A percentile compares a stretch with the other conserved stretches of the same genome.
phyloP scores from a whole-genome alignment of 2,113 vertebrate species.

The Uria aalge region DNA sequence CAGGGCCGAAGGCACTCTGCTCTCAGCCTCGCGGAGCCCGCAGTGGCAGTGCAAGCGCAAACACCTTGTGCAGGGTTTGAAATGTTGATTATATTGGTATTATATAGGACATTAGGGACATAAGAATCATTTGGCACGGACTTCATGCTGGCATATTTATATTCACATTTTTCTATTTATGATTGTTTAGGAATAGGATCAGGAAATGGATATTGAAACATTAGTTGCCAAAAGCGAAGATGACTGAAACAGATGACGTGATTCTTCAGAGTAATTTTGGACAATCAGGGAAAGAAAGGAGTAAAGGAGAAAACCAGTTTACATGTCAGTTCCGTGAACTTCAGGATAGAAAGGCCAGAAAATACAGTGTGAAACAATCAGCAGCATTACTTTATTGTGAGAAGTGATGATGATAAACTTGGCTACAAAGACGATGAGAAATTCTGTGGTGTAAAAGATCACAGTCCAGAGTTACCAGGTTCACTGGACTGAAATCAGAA shows the following conservation, averaged over 20 bases:
- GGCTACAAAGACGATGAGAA: not conserved
- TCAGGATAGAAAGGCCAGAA: conserved; percentile 12
- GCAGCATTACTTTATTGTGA: conserved; percentile 18
- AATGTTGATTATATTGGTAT: not conserved
- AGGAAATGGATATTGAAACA: conserved; percentile 9
- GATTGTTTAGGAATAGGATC: conserved; percentile 39
- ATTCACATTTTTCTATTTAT: conserved; percentile 28
- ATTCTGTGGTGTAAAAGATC: conserved; percentile 49
- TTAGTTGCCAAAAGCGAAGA: conserved; percentile 46
- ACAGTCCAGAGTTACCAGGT: conserved; percentile 49
- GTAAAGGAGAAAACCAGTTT: conserved; percentile 36
- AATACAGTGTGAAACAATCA: conserved; percentile 40
- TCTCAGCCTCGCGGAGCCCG: not conserved
- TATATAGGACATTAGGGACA: conserved; percentile 12
- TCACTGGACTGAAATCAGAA: conserved; percentile 34
- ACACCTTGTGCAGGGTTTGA: not conserved
- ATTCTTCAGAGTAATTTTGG: conserved; percentile 13
- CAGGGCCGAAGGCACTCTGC: not conserved
- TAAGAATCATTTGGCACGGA: conserved; percentile 29
- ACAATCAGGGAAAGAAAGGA: not conserved
- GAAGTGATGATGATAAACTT: conserved; percentile 49
- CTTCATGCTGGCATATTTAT: conserved; percentile 24
- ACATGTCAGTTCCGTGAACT: not conserved
- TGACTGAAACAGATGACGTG: not conserved
- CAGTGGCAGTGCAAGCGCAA: not conserved